phyloP scores from a whole-genome alignment of 2,888 invertebrate genomes.

The Coenonympha arcania region DNA sequence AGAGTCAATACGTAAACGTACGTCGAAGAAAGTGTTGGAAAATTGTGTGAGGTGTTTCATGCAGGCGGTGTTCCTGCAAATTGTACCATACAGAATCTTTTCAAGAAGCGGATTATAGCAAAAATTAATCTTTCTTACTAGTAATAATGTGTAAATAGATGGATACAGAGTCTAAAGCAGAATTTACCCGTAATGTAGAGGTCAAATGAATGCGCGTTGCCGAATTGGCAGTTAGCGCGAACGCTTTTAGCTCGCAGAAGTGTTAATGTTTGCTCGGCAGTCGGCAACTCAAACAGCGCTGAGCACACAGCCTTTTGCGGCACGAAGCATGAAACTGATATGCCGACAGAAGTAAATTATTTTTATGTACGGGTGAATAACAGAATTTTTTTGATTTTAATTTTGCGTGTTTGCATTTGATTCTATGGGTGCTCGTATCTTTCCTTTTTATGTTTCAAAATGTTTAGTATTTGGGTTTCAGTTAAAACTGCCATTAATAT shows the following conservation, averaged over 20 bases:
- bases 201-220: slow-evolving; percentile 3
- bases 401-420: slow-evolving; percentile 1
- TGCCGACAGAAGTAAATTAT: slow-evolving; percentile 23
- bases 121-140: too few species aligned
- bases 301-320: slow-evolving; percentile 37
- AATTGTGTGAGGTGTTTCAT: too few species aligned
- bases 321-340: slow-evolving; percentile 40
- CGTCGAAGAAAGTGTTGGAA: too few species aligned
- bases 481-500: too few species aligned
- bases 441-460: neutral
- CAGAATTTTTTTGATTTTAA: slow-evolving; percentile 2
- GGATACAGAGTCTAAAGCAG: too few species aligned
- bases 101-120: too few species aligned
- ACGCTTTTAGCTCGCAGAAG: slow-evolving; percentile 38
- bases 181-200: neutral
- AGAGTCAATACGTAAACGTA: too few species aligned
- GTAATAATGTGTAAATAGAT: too few species aligned
- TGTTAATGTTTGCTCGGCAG: slow-evolving; percentile 43
- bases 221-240: slow-evolving; percentile 18
- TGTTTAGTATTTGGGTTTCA: too few species aligned
- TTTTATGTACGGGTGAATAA: slow-evolving; percentile 13
- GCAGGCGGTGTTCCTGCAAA: too few species aligned
- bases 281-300: slow-evolving; percentile 34
- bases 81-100: too few species aligned
- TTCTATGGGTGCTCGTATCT: too few species aligned